Base-by-base conservation (phyloP, 2,113 vertebrate species). In the Astur gentilis region DNA sequence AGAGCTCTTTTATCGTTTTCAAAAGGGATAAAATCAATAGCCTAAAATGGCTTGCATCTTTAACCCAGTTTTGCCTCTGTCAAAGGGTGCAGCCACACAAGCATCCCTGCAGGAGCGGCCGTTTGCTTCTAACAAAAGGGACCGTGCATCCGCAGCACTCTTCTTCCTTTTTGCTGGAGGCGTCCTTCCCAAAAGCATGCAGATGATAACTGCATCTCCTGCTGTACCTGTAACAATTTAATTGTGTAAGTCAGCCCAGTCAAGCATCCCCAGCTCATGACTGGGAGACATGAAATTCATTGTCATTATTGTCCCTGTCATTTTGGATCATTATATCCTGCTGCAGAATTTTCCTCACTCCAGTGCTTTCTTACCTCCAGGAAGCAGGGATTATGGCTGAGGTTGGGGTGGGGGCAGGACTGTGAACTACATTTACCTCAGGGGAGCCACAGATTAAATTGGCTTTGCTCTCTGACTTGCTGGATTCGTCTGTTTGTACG, bases 301-400 rank as follows among this genome's bases (percentile, higher is more conserved):
- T 99, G 99, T 99, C 99, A 99, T 99, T 99, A 99, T 99, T 99
- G 99, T 99, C 99, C 98, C 99, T 99, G 99, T 99, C 99, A 99
- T 99, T 99, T 99, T 98, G 98, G 98, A 99, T 99, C 99, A 99
- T 99, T 99, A 99, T 99, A 98, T 99, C 98, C 98, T 95, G 98
- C 98, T 98, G 97, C 97, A 98, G 98, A 99, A 98, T 99, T 99
- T 98, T 99, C 99, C 98, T 99, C 99, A 99, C 99, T 99, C 98
- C 99, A 99, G 97, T 99, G 99, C 98, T 98, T 98, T 99, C 98
- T 93, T 99, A 98, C 99, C 99, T 99, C 98, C 98, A 99, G 99
- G 99, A 99, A 98, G 97, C 98, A 93, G 98, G 98, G 98, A 99
- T 99, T 99, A 99, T 98, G 98, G 98, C 98, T 90, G 97, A 98